phyloP scores from a whole-genome alignment of 2,797 vertebrate genomes.

The Geotria australis region DNA sequence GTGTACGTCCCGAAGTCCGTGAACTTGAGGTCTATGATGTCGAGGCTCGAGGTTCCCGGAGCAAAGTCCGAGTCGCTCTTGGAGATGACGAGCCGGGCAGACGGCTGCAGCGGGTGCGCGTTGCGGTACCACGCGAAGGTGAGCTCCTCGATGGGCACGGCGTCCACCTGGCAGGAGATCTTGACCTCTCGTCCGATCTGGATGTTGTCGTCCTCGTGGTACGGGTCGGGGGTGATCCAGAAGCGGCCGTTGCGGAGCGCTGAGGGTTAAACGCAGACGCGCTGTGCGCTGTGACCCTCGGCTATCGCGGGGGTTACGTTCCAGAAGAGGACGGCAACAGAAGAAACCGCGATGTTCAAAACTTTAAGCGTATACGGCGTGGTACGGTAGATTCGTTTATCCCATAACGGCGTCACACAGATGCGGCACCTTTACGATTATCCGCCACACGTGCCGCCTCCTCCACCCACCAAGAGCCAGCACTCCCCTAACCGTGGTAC shows the following conservation, averaged over 20 bases:
- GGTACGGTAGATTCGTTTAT: no score
- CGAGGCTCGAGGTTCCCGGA: slow-evolving; percentile 62
- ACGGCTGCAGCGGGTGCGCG: slow-evolving; percentile 26
- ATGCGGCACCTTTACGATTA: no score
- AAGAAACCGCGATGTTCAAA: no score
- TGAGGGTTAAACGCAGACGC: slow-evolving; percentile 5
- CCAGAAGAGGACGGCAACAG: no score
- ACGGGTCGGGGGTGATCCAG: slow-evolving; percentile 85
- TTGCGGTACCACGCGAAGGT: slow-evolving; percentile 95
- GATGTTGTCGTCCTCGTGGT: slow-evolving; percentile 87
- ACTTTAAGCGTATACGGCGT: no score
- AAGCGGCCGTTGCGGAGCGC: slow-evolving; percentile 77
- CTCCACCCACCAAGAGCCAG: no score
- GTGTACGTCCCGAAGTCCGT: slow-evolving; percentile 75
- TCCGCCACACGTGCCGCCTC: no score
- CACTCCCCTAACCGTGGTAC: no score
- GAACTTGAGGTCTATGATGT: slow-evolving; percentile 86
- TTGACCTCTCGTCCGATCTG: slow-evolving; percentile 89
- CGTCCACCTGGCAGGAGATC: slow-evolving; percentile 77
- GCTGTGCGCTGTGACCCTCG: no score
- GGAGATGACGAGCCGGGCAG: slow-evolving; percentile 49
- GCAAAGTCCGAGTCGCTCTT: slow-evolving; percentile 71
- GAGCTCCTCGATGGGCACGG: slow-evolving; percentile 80
- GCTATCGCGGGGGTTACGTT: background rate
- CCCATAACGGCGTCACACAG: no score